Evolutionary conservation across 2,113 vertebrate genomes (phyloP), one percentile per base, ranked within the genome.

Genomic region (Oncorhynchus masou): DNA sequence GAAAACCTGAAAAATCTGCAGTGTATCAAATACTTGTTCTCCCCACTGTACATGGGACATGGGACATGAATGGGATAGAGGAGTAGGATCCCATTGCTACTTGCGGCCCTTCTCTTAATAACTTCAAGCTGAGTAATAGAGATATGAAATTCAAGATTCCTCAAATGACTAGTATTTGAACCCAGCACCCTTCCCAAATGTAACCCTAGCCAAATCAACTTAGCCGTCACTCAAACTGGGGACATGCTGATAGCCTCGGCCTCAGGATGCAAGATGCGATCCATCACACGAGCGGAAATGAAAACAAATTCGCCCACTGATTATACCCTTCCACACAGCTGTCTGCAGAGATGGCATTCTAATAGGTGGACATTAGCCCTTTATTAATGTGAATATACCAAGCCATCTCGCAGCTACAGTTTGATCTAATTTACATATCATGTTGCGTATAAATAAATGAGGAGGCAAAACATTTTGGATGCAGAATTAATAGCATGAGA

Each of bases 221-320:
- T 45, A 29, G 9, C 70, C 48, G 69, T 22, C 69, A 70, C 69
- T 51, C 48, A 70, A 16, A 62, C 54, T 2, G 51, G 1, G 16
- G 70, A 71, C 48, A 71, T 31, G 22, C 15, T 57, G 19, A 49
- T 70, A 49, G 45, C 45, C 20, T 20, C 3, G 45, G 19, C 39
- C 22, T 49, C 7, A 49, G 45, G 9, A 57, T 54, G 48, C 22
- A 5, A 45, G 39, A 45, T 45, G 39, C 39, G 9, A 45, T 45
- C 39, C 39, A 9, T 45, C 39, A 45, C 39, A 12, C 39, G 2
- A 45, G 39, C 39, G 39, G 39, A 45, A 45, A 45, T 45, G 39
- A 45, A 45, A 45, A 67, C 45, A 67, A 51, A 68, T 74, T 29
- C 67, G 34, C 48, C 48, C 64, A 64, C 59, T 64, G 72, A 74